phyloP scores from a whole-genome alignment of 2,113 vertebrate species.

The Mustela lutreola region DNA sequence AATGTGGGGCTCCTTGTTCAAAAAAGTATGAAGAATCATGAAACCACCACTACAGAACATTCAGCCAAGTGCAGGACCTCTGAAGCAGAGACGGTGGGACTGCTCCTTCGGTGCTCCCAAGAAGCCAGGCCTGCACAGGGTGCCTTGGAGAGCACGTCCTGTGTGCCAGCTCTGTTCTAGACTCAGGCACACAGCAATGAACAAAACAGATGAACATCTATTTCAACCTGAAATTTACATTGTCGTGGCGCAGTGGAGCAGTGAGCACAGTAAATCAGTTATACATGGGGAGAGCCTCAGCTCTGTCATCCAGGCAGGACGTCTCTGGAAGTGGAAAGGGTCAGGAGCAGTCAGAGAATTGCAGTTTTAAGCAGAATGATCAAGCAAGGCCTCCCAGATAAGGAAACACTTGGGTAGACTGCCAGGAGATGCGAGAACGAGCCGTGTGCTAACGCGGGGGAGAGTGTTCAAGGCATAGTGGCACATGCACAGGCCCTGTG shows the following conservation, averaged over 20 bases:
- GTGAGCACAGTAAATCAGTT: background rate
- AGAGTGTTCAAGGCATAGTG: too few relatives aligned
- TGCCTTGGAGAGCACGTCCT: background rate
- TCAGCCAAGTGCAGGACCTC: background rate
- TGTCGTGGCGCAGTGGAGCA: background rate
- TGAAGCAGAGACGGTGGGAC: background rate
- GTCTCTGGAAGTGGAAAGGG: background rate
- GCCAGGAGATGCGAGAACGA: background rate
- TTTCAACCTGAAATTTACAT: background rate
- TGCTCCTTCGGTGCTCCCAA: fast-evolving
- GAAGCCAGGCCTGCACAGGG: background rate
- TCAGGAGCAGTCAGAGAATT: background rate
- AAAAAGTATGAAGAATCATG: background rate
- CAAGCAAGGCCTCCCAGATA: background rate
- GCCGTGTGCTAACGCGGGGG: background rate
- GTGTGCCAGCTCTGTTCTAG: background rate
- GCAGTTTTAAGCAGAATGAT: background rate
- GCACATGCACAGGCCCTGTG: background rate
- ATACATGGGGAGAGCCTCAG: background rate
- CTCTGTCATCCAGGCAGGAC: background rate
- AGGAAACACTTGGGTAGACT: background rate
- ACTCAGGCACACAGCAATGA: background rate
- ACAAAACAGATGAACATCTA: background rate
- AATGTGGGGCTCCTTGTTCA: background rate
- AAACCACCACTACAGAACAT: background rate